Percentiles rank a stretch among this genome's conserved stretches.
Evolutionary conservation across 2,888 invertebrate species (phyloP).

Genomic region (Himalopsyche kuldschensis): DNA sequence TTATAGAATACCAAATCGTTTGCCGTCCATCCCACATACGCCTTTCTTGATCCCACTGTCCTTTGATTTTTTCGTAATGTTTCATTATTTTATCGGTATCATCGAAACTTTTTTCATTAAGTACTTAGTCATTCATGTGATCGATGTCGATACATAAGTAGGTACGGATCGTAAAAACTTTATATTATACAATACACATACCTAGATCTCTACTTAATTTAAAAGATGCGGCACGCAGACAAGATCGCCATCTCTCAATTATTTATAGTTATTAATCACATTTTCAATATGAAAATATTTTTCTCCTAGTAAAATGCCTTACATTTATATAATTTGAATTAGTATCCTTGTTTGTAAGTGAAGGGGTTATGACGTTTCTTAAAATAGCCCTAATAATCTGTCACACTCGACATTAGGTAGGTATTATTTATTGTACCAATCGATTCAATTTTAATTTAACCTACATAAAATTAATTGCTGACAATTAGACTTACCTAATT

Average conservation of each 20-base stretch:
- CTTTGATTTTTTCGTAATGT: neutral
- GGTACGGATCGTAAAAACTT: too few relatives aligned
- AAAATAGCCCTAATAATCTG: slow-evolving; percentile 10
- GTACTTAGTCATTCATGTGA: too few relatives aligned
- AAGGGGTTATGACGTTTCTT: slow-evolving; percentile 13
- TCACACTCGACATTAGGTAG: neutral
- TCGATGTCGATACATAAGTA: too few relatives aligned
- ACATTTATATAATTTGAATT: too few relatives aligned
- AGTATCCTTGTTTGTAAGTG: neutral
- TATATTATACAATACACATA: too few relatives aligned
- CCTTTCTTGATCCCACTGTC: neutral
- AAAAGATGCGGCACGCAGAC: neutral
- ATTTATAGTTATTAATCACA: neutral
- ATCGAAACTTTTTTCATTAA: neutral
- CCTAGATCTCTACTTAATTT: neutral
- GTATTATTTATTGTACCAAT: too few relatives aligned
- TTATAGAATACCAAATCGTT: neutral
- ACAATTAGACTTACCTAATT: too few relatives aligned
- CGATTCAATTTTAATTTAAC: too few relatives aligned
- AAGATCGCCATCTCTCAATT: neutral
- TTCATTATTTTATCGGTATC: neutral
- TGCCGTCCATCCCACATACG: neutral
- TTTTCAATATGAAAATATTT: neutral
- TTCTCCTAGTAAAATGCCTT: neutral
- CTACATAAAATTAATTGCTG: too few relatives aligned